These are phyloP conservation scores for Ypsolopha sequella DNA, from an alignment of 2,888 invertebrate genomes.

Conservation along the genomic window DNA sequence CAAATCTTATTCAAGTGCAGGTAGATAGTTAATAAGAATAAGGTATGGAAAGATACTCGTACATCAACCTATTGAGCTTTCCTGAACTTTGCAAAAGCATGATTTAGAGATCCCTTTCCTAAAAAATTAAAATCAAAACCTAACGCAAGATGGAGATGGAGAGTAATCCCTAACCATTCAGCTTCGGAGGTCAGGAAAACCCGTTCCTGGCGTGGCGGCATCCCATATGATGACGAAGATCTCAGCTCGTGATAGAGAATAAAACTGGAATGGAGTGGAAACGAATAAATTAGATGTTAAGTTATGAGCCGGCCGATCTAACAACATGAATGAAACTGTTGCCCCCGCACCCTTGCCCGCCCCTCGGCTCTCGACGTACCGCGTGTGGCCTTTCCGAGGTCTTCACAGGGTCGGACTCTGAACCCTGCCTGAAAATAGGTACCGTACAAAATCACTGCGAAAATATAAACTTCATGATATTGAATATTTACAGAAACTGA, in stretches of 20 bases:
- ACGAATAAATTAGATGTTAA: constrained; percentile 68
- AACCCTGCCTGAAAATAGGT: not conserved
- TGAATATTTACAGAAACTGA: not conserved
- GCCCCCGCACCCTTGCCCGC: constrained; percentile 24
- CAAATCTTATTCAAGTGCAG: too few relatives aligned
- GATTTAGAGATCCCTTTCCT: too few relatives aligned
- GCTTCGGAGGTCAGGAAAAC: too few relatives aligned
- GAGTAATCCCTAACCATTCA: too few relatives aligned
- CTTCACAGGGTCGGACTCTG: constrained; percentile 37
- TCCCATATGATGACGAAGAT: not conserved
- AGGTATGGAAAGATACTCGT: too few relatives aligned
- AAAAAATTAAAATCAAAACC: too few relatives aligned
- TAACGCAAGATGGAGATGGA: too few relatives aligned
- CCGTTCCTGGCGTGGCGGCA: too few relatives aligned
- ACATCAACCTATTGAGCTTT: too few relatives aligned
- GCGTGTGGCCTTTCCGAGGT: constrained; percentile 4
- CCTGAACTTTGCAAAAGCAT: too few relatives aligned
- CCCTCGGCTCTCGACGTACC: constrained; percentile 18
- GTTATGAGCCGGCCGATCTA: constrained; percentile 67
- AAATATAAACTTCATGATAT: not conserved
- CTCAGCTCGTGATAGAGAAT: constrained; percentile 1
- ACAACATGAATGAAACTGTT: constrained; percentile 68
- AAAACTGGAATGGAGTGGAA: constrained; percentile 22
- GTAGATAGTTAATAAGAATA: too few relatives aligned
- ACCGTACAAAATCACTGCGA: too few relatives aligned